Evolutionary conservation across 2,113 vertebrate species (phyloP).

Genomic region (Astur gentilis): DNA sequence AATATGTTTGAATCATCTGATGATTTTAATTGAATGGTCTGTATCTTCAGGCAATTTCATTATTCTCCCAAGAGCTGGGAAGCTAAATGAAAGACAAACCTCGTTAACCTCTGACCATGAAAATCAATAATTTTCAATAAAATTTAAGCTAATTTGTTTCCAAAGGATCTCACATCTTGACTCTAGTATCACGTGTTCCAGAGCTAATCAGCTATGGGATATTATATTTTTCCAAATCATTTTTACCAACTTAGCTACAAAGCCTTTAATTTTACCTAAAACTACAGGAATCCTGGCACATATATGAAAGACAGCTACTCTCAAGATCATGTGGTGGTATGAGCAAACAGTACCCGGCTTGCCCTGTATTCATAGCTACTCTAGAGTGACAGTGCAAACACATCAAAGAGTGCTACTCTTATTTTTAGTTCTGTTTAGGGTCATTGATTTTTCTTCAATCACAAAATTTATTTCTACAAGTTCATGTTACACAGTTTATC

Average conservation of each 20-base stretch:
- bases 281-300: not conserved
- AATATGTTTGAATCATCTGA: slow-evolving; percentile 11
- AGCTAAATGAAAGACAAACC: slow-evolving; percentile 65
- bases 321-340: not conserved
- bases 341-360: not conserved
- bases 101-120: slow-evolving; percentile 80
- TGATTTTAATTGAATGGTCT: slow-evolving; percentile 65
- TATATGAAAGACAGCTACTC: not conserved
- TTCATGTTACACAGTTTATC: not conserved
- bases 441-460: not conserved
- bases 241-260: not conserved
- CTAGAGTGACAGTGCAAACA: not conserved
- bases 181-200: not conserved
- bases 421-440: slow-evolving; percentile 1
- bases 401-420: not conserved
- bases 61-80: slow-evolving; percentile 49
- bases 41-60: slow-evolving; percentile 61
- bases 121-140: slow-evolving; percentile 84
- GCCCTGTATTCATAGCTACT: not conserved
- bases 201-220: not conserved
- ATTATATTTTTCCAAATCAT: not conserved
- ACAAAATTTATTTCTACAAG: not conserved
- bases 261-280: not conserved
- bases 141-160: slow-evolving; percentile 81
- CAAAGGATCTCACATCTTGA: slow-evolving; percentile 66